Conservation (phyloP, 2,888 invertebrate genomes). For the Augochlorella aurata region DNA sequence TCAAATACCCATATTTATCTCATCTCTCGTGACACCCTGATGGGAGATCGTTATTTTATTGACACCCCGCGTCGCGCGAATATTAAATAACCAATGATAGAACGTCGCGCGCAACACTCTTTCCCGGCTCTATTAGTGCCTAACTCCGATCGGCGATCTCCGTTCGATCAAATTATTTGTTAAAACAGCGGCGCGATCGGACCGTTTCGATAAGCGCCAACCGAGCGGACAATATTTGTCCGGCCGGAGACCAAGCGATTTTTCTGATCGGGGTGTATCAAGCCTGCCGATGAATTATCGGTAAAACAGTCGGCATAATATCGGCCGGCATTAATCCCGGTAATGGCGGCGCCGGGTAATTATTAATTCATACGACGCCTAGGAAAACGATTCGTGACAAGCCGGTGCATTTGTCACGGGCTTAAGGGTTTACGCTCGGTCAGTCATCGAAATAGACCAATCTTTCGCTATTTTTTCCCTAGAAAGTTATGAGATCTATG, state of each 20-base stretch:
- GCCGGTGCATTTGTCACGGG: conserved; percentile 71
- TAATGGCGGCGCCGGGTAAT: conserved; percentile 73
- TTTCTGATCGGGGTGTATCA: conserved; percentile 64
- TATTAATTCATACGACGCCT: conserved; percentile 76
- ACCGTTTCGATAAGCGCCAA: neutral
- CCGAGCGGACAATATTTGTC: conserved; percentile 57
- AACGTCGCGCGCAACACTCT: conserved; percentile 15
- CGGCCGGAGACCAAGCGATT: conserved; percentile 46
- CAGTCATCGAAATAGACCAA: too few relatives aligned
- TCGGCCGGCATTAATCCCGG: conserved; percentile 74
- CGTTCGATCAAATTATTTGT: neutral
- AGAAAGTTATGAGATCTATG: neutral
- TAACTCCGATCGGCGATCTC: neutral
- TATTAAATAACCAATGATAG: conserved; percentile 64
- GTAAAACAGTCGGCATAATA: conserved; percentile 71
- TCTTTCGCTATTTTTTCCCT: neutral
- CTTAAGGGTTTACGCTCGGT: neutral
- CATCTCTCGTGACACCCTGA: conserved; percentile 73
- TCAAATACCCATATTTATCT: conserved; percentile 80
- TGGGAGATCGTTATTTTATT: conserved; percentile 75
- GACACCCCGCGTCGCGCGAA: conserved; percentile 65
- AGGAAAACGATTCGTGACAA: conserved; percentile 73
- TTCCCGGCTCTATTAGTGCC: neutral
- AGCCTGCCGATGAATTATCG: conserved; percentile 68
- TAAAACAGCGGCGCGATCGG: neutral